Conservation (phyloP, 2,797 vertebrate genomes). For the Enteromius paludinosus region DNA sequence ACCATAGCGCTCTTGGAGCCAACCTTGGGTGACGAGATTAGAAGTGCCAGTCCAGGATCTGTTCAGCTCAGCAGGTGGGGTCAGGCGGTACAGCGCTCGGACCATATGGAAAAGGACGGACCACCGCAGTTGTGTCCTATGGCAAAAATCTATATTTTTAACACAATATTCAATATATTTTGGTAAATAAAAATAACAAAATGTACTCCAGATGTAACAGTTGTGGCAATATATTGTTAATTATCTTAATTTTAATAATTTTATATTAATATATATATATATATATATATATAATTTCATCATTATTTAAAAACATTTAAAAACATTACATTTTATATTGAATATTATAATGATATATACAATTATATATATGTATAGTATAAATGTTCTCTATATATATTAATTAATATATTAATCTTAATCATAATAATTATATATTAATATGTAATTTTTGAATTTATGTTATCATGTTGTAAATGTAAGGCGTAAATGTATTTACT, state of each 20-base stretch:
- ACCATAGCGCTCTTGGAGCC: constrained; percentile 58
- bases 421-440: neutral
- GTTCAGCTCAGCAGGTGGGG: constrained; percentile 53
- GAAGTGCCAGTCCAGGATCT: constrained; percentile 47
- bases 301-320: too few species aligned
- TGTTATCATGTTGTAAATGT: neutral
- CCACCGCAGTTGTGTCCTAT: neutral
- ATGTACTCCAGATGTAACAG: neutral
- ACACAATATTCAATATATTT: neutral
- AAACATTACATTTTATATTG: neutral
- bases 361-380: too few species aligned
- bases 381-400: too few species aligned
- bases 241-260: too few species aligned
- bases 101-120: neutral
- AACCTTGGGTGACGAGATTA: constrained; percentile 64
- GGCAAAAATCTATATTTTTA: neutral
- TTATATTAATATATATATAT: too few species aligned
- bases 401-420: too few species aligned
- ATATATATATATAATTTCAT: too few species aligned
- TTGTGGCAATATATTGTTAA: neutral
- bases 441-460: neutral
- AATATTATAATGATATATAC: neutral
- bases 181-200: neutral
- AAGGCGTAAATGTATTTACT: too few species aligned
- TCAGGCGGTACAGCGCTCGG: constrained; percentile 13